A percentile compares a stretch with the other conserved stretches of the same genome.
phyloP scores from a whole-genome alignment of 2,113 vertebrate species.

The Lasiurus cinereus region DNA sequence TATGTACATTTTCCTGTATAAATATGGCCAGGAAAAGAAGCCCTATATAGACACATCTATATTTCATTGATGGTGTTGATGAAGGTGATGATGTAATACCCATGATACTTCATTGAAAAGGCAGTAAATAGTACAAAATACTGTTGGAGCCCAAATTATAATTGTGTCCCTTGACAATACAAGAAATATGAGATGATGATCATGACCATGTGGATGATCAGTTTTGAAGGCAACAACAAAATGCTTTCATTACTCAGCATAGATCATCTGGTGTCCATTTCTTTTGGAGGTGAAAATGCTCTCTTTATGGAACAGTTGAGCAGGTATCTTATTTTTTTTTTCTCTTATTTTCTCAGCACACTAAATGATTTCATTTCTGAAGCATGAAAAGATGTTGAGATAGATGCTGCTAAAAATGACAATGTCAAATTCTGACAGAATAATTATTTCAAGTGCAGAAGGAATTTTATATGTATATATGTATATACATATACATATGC shows the following conservation, averaged over 20 bases:
- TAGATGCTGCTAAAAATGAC: conserved; percentile 34
- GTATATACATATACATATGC: neutral
- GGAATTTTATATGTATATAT: neutral
- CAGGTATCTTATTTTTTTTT: neutral
- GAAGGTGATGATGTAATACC: conserved; percentile 7
- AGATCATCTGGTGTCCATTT: conserved; percentile 54
- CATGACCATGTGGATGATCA: neutral
- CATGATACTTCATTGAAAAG: conserved; percentile 23
- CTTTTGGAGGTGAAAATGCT: conserved; percentile 54
- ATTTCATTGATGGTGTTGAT: conserved; percentile 30
- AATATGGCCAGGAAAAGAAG: neutral
- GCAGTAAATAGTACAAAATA: neutral
- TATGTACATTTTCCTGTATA: conserved; percentile 3
- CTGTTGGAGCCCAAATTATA: conserved; percentile 11
- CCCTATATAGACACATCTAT: neutral
- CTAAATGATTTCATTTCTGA: conserved; percentile 50
- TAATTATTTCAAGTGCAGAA: conserved; percentile 46
- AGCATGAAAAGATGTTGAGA: conserved; percentile 28
- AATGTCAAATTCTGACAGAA: neutral
- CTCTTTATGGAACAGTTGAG: neutral
- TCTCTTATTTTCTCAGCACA: neutral
- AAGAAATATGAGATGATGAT: neutral
- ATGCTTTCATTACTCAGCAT: conserved; percentile 10
- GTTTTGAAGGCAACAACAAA: conserved; percentile 39
- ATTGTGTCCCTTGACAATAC: neutral